Base-by-base conservation (phyloP, 2,113 vertebrate species). In the Cephalopterus ornatus region DNA sequence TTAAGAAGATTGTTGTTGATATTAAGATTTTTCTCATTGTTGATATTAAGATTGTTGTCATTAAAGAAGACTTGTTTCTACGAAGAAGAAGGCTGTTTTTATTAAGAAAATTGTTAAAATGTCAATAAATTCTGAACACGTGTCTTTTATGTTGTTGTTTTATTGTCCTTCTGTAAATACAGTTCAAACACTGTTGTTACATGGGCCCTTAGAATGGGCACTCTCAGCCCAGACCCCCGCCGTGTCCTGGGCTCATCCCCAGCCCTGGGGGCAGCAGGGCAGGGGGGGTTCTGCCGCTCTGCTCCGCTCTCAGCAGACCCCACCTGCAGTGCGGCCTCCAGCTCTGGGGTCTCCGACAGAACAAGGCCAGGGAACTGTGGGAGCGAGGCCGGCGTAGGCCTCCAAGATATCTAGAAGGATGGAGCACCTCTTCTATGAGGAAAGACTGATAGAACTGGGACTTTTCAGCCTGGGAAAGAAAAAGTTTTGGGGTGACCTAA, bases 371-470 rank as follows among this genome's bases (percentile, higher is more conserved):
- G 55, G n/a, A 53, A 63, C 26, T 76, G 83, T 4, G 59, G 53
- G 1, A 50, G 20, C 1, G 3, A 37, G n/a, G 0, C 37, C 47
- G 55, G 33, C 2, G 58, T 23, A 37, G 55, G 35, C 21, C 35
- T 26, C 35, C 14, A 37, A 26, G 39, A 3, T 5, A 39, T 19
- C 12, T 12, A 23, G 12, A 53, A 39, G 32, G 47, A 46, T 39
- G 85, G 55, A 39, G n/a, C 33, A 87, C 33, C 55, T 53, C 46
- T 70, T 33, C 63, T 53, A 33, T 26, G 30, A 58, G 52, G 16
- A n/a, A n/a, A 56, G 14, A 42, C 24, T 42, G 70, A 9, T 2
- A 33, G 9, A 53, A 10, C 3, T 44, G 28, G 41, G 5, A 5
- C 9, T 61, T 15, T 18, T 30, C 66, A 41, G 4, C 19, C n/a